Base-by-base conservation (phyloP, 1,140 invertebrate genomes). In the Danaus melanippus region DNA sequence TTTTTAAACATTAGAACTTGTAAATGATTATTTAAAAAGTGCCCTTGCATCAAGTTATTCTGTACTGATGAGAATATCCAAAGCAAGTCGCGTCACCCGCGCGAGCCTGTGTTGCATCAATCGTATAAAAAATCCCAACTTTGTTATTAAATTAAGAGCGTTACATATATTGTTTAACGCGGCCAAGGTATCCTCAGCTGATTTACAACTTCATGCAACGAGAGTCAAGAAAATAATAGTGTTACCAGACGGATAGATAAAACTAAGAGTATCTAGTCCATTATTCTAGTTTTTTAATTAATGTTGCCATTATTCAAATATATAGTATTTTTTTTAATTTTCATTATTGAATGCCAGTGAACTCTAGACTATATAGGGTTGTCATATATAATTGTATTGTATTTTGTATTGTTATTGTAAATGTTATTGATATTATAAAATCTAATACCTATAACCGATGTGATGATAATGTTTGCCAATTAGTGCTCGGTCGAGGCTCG, bases 121-220 rank as follows among this genome's bases (percentile, higher is more conserved):
- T 32, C 21, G 21, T 32, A 32, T 32, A 32, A 15, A 1, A 3
- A 15, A 32, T 32, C 21, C 21, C 4, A 32, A 32, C 7, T 32
- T 32, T 32, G 44, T 48, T 21, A 52, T 58, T 47, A 58, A 52
- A 47, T 52, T 41, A 51, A 50, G 50, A 52, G 49, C 45, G 49
- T 57, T 52, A 46, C 40, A 54, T 46, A 60, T 46, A 55, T 60
- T 32, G n/a, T 58, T 51, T 21, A 43, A 55, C 41, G 40, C 54
- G 58, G 58, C 21, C 58, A 60, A 60, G 53, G 58, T 45, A 48
- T 60, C 55, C 40, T 17, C 21, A 51, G 12, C 48, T 48, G 50
- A 59, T 53, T 59, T 53, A 58, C 41, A 53, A 44, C 17, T 53
- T 43, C 42, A 42, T 48, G 15, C 49, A 49, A 11, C 46, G 53